These are phyloP conservation scores for Adoxophyes honmai DNA, from an alignment of 1,140 invertebrate genomes.

Conservation along the genomic window DNA sequence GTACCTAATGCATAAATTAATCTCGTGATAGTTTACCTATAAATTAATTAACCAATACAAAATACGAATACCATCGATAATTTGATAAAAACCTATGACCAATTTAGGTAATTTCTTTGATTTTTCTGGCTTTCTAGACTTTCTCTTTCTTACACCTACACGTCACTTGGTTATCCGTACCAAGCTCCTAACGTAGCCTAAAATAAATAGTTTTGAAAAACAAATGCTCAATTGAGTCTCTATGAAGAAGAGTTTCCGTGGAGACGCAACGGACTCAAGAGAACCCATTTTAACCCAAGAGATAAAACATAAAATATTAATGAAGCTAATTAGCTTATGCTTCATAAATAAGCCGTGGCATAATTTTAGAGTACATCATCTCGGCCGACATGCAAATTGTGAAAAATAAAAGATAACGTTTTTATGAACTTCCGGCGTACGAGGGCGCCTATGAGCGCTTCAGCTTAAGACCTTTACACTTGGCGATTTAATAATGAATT, in stretches of 20 bases:
- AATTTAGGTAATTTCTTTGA: too few relatives aligned
- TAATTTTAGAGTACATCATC: constrained; percentile 67
- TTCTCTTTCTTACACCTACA: too few relatives aligned
- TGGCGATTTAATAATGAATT: too few relatives aligned
- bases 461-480: constrained; percentile 23
- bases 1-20: constrained; percentile 8
- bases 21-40: background rate
- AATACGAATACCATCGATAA: too few relatives aligned
- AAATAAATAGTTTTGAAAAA: too few relatives aligned
- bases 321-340: constrained; percentile 52
- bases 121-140: too few relatives aligned
- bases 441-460: constrained; percentile 17
- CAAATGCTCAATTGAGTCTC: too few relatives aligned
- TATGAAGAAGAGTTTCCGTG: too few relatives aligned
- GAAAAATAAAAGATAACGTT: constrained; percentile 66
- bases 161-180: too few relatives aligned
- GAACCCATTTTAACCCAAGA: constrained; percentile 2
- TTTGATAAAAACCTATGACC: too few relatives aligned
- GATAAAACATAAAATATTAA: constrained; percentile 39
- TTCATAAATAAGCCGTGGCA: constrained; percentile 62
- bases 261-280: constrained; percentile 6
- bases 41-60: too few relatives aligned
- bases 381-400: constrained; percentile 70
- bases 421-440: constrained; percentile 46
- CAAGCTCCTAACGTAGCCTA: too few relatives aligned